Evolutionary conservation across 23 tunicate genomes (phyloP), one percentile per base, ranked within the genome.

Genomic region (Trididemnum miniatum): DNA sequence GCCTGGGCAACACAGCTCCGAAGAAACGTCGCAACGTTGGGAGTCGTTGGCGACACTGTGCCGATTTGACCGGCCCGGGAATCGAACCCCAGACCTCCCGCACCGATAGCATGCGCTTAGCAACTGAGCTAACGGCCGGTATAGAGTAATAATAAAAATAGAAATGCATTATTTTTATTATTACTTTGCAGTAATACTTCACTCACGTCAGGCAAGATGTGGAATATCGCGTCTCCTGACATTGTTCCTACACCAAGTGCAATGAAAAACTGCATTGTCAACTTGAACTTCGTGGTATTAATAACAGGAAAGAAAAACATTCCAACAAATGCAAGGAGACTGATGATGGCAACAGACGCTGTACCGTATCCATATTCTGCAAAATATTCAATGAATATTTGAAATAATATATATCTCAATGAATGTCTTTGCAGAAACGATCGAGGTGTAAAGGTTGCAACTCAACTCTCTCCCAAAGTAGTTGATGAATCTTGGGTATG

Each of bases 161-260:
- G n/a, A n/a, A n/a, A n/a, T n/a, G n/a, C n/a, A n/a, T n/a, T n/a
- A n/a, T n/a, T n/a, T n/a, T n/a, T n/a, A n/a, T n/a, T n/a, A n/a
- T n/a, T n/a, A n/a, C n/a, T n/a, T n/a, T n/a, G n/a, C n/a, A n/a
- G n/a, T n/a, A n/a, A n/a, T n/a, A n/a, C n/a, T n/a, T n/a, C n/a
- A n/a, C 73, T 80, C 7, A 92, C 97, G 74, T 79, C 82, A 1
- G 97, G 97, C 28, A 92, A 57, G 34, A 92, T 88, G 85, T 92
- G 97, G 12, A 92, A 67, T 1, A 92, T 72, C 35, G 97, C 93
- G 72, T 92, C 97, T 31, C 91, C 92, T 0, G 84, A 67, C 88
- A 92, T 35, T 1, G 97, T 88, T 59, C 92, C 92, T 15, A 88
- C 86, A 34, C 92, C 97, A 59, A 92, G 93, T 1, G 92, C 97